Evolutionary conservation across 2,888 invertebrate species (phyloP), one percentile per base, ranked within the genome.

Genomic region (Melanostoma mellinum): DNA sequence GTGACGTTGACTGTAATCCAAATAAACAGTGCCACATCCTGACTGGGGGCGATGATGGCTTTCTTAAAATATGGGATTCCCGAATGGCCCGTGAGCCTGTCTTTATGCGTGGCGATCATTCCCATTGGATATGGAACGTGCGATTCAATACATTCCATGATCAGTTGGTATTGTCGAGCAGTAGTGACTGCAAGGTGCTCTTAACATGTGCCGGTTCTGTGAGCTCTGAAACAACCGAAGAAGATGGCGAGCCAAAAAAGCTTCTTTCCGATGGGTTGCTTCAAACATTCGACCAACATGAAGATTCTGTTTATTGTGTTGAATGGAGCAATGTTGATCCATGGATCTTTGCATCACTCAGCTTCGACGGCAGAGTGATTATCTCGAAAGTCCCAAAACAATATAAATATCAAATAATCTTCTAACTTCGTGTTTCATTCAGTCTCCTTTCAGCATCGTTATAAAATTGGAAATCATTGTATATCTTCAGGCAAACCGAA

Each of bases 271-370:
- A 99, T 92, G 98, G 98, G 1, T 94, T 98, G 0, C 93, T 99
- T 3, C 96, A 96, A 68, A 96, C 95, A 77, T 98, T 98, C 89
- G 98, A 99, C 89, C 97, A 98, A 87, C 99, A 99, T 89, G 99
- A 99, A 90, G 99, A 99, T 91, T 97, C 98, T 4, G 99, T 99
- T 10, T 99, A 99, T 92, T 96, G 97, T 88, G 97, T 96, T 0
- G 98, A 98, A 91, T 99, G 99, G 99, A 98, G 98, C 82, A 95
- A 96, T 32, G 97, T 97, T 33, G 99, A 99, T 92, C 98, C 99
- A 9, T 99, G 99, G 99, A 95, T 98, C 75, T 99, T 99, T 93
- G 99, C 99, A n/a, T 99, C 99, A 0, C 86, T 90, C 2, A 98
- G 98, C 90, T 99, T 98, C 90, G 99, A 99, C 92, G 99, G 99